Conservation (phyloP, 2,888 invertebrate species). For the Unio delphinus region DNA sequence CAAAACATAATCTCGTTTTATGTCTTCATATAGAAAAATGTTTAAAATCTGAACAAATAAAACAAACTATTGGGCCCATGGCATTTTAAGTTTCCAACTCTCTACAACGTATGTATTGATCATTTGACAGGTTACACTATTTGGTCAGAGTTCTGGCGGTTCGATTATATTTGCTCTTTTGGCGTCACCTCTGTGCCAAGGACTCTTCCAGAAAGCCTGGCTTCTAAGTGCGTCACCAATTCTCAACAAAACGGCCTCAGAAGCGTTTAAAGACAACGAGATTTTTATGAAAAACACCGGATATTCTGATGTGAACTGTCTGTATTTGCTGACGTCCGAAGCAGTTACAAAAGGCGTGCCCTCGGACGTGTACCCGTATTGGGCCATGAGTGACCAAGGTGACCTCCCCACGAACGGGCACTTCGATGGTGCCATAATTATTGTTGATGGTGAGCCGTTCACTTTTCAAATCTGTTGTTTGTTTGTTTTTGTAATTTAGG, state of each 20-base stretch:
- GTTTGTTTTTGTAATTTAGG: too few species aligned
- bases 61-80: too few species aligned
- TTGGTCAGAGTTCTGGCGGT: conserved; percentile 89
- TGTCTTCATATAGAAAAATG: too few species aligned
- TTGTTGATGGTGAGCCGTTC: conserved; percentile 25
- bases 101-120: too few species aligned
- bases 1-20: too few species aligned
- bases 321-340: conserved; percentile 12
- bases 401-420: conserved; percentile 13
- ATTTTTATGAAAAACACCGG: conserved; percentile 40
- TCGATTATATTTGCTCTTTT: conserved; percentile 86
- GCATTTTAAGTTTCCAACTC: too few species aligned
- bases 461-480: not conserved
- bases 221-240: conserved; percentile 65
- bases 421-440: conserved; percentile 27
- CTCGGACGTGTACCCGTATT: conserved; percentile 32
- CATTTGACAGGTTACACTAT: conserved; percentile 79
- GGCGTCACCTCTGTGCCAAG: conserved; percentile 75
- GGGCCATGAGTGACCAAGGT: conserved; percentile 24
- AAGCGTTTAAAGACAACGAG: conserved; percentile 48
- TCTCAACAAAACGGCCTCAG: conserved; percentile 48
- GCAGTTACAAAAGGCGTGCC: conserved; percentile 18
- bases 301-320: conserved; percentile 20
- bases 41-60: too few species aligned
- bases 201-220: conserved; percentile 77